Base-by-base conservation (phyloP, 2,113 vertebrate genomes). In the Parus major region DNA sequence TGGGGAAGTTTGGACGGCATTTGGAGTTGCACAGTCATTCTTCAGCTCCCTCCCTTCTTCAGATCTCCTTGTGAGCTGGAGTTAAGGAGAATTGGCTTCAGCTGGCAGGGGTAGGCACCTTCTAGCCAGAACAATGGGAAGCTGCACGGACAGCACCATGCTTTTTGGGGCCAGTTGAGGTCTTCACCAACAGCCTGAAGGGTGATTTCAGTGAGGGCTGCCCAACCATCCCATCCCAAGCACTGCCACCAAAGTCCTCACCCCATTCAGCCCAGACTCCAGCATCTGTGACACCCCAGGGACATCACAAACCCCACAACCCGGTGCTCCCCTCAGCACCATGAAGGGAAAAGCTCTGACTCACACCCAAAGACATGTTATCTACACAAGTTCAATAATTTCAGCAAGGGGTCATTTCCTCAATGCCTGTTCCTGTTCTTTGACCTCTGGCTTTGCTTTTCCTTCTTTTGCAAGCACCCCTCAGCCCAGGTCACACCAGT, bases 361-460 rank as follows among this genome's bases (percentile, higher is more conserved):
- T 93, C 92, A 93, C 27, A 10, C n/a, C 3, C 1, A 89, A 23
- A 0, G 0, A 50, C 27, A 29, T 4, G 10, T 64, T 93, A 68
- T 21, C 71, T 65, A 77, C 69, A 35, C 0, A 2, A 80, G 73
- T 14, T 87, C 92, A 61, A 10, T 35, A n/a, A 70, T 36, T 73
- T 59, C 61, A 84, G 42, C 1, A 0, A 68, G 42, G 59, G 80
- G 42, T 55, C 23, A 4, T 94, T 96, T 96, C 95, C 86, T 95
- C 83, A 91, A 16, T 44, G 82, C 29, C 78, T 77, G 19, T 95
- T 97, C 95, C 94, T 94, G 96, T 86, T 69, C 29, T 76, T 92
- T 96, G 90, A 96, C 90, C 86, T 52, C 65, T 92, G 76, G 29
- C 59, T 79, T 70, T 1, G 6, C 55, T 82, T 55, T 68, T 80